Evolutionary conservation across 92 coral and sea anemone genomes (phyloP).

Genomic region (Meandrina meandrites): DNA sequence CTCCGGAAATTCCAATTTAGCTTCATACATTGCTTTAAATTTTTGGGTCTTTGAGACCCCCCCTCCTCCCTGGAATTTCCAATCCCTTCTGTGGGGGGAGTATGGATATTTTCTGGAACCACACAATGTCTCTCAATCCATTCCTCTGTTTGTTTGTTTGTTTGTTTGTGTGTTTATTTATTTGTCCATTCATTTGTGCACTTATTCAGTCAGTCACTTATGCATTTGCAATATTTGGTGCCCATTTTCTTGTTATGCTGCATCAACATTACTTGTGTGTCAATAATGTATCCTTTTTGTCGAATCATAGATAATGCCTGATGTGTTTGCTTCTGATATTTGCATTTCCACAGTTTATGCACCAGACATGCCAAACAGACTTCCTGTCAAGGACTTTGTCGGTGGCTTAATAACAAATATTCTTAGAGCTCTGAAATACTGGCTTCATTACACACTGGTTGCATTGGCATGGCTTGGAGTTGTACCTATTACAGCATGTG

Average conservation of each 20-base stretch:
- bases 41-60: too few species aligned
- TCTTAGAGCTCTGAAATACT: slow-evolving; percentile 85
- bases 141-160: background rate
- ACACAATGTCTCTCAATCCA: too few species aligned
- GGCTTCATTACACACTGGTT: slow-evolving; percentile 97
- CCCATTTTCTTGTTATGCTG: too few species aligned
- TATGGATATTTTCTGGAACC: too few species aligned
- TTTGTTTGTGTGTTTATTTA: background rate
- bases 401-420: slow-evolving; percentile 87
- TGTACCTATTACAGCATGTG: slow-evolving; percentile 98
- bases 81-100: too few species aligned
- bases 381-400: slow-evolving; percentile 92
- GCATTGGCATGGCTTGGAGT: slow-evolving; percentile 99
- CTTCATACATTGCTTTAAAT: too few species aligned
- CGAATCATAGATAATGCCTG: background rate
- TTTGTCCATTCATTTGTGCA: background rate
- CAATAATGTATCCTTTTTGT: background rate
- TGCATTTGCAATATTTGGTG: too few species aligned
- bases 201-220: too few species aligned
- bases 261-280: background rate
- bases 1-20: too few species aligned
- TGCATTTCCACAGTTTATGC: slow-evolving; percentile 67
- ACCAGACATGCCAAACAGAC: slow-evolving; percentile 96
- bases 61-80: too few species aligned
- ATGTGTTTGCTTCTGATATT: background rate